phyloP scores from a whole-genome alignment of 2,797 vertebrate species.

The Diplodus puntazzo region DNA sequence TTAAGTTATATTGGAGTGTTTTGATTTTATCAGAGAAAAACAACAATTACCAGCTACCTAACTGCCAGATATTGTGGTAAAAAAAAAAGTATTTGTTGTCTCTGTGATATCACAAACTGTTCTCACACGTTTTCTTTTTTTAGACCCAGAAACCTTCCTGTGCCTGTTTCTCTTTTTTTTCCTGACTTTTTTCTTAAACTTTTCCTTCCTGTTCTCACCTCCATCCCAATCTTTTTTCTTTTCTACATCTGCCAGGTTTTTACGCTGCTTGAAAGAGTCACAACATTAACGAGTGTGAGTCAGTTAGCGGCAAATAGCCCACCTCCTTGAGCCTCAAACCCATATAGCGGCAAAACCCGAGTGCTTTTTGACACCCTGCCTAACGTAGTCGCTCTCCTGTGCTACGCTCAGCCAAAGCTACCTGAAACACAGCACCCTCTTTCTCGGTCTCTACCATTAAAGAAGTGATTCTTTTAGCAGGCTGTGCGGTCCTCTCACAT shows the following conservation, averaged over 20 bases:
- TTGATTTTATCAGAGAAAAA: slow-evolving; percentile 9
- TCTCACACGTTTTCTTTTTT: slow-evolving; percentile 64
- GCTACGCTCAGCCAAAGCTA: slow-evolving; percentile 81
- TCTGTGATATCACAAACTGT: slow-evolving; percentile 72
- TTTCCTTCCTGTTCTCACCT: slow-evolving; percentile 80
- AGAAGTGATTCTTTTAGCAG: slow-evolving; percentile 79
- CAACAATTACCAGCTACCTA: neutral
- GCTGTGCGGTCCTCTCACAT: slow-evolving; percentile 47
- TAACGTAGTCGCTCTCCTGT: slow-evolving; percentile 81
- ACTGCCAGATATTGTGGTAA: slow-evolving; percentile 6
- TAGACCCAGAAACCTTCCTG: slow-evolving; percentile 59
- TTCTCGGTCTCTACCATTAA: slow-evolving; percentile 76
- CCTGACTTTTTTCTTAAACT: slow-evolving; percentile 60
- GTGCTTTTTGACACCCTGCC: slow-evolving; percentile 80
- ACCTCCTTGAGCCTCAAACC: slow-evolving; percentile 72
- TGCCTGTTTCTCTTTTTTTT: slow-evolving; percentile 66
- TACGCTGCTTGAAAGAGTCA: slow-evolving; percentile 91
- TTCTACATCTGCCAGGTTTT: slow-evolving; percentile 88
- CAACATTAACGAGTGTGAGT: slow-evolving; percentile 90
- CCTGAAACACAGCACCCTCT: slow-evolving; percentile 72
- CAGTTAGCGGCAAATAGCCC: slow-evolving; percentile 82
- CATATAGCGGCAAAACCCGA: slow-evolving; percentile 75
- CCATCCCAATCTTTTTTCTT: slow-evolving; percentile 80
- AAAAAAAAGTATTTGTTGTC: slow-evolving; percentile 47
- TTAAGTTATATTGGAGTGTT: slow-evolving; percentile 76